Evolutionary conservation across 64 coral and sea anemone species (phyloP), one percentile per base, ranked within the genome.

Genomic region (Montipora sp.): DNA sequence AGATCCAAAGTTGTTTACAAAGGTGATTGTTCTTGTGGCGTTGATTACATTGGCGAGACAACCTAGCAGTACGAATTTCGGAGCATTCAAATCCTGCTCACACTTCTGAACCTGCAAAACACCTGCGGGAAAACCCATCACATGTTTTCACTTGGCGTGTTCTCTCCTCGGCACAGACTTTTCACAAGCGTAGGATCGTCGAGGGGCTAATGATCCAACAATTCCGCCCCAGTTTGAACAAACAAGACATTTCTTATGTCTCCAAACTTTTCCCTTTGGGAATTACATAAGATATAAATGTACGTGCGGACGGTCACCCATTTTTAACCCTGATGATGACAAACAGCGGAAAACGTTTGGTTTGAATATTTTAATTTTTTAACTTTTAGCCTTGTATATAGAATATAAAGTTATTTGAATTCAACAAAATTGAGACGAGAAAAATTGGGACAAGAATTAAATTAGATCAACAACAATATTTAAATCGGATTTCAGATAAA

Each of bases 21-120:
- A 22, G 88, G 74, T 1, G 7, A 27, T 45, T 90, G 88, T 53
- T 72, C 77, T 14, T 74, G 89, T 53, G 48, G 78, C 5, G 77
- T 48, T 51, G 53, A 53, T 47, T 92, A 92, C 20, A 83, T 84
- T 20, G 90, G 80, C 18, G 90, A 92, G 83, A 92, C 89, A 74
- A 82, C 81, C 82, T 49, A 74, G 63, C 12, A 80, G 61, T 53
- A 51, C 83, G 23, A 24, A 24, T 24, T 24, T 24, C 23, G 23
- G 23, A 24, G 23, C 23, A 24, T 24, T 24, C 23, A 24, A 24
- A 24, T 24, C 23, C 23, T 24, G 23, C 23, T 24, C 23, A 24
- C 23, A 24, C 23, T 24, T 24, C 23, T 24, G 23, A 24, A 24
- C 23, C 23, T 24, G 23, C 23, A 24, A 24, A 24, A 24, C 23